These are phyloP conservation scores for cat (Felis catus) DNA, from an alignment of 2,113 vertebrate species.

Conservation along the genomic window DNA sequence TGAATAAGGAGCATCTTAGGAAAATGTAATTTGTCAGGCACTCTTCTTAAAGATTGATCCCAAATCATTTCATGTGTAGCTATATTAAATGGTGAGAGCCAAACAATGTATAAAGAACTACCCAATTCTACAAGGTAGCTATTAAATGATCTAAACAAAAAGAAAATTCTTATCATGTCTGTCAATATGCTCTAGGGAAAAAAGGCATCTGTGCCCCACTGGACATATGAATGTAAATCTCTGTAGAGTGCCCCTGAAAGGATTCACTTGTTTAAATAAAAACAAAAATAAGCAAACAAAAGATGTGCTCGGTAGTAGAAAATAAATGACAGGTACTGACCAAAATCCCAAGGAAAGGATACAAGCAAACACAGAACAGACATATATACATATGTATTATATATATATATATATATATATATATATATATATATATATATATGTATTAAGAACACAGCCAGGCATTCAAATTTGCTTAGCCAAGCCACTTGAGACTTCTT, in stretches of 20 bases:
- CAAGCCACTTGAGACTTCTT: conserved; percentile 61
- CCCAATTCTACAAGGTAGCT: not conserved
- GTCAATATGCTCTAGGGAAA: not conserved
- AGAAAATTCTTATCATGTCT: not conserved
- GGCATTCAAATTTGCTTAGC: conserved; percentile 59
- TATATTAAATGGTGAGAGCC: not conserved
- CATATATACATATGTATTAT: not conserved
- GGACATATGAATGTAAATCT: not conserved
- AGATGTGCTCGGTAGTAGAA: not conserved
- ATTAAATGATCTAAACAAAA: not conserved
- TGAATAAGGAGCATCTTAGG: not conserved
- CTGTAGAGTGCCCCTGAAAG: not conserved
- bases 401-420: too few species aligned
- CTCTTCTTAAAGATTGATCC: not conserved
- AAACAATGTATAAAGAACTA: not conserved
- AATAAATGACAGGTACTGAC: not conserved
- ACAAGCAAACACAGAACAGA: not conserved
- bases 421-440: too few species aligned
- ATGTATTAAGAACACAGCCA: not conserved
- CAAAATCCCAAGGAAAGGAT: conserved; percentile 37
- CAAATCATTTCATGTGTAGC: not conserved
- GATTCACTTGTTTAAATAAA: conserved; percentile 22
- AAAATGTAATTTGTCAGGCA: not conserved
- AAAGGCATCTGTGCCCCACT: not conserved
- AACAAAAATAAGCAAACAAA: not conserved